Base-by-base conservation (phyloP, 2,797 vertebrate genomes). In the Podarcis siculus region DNA sequence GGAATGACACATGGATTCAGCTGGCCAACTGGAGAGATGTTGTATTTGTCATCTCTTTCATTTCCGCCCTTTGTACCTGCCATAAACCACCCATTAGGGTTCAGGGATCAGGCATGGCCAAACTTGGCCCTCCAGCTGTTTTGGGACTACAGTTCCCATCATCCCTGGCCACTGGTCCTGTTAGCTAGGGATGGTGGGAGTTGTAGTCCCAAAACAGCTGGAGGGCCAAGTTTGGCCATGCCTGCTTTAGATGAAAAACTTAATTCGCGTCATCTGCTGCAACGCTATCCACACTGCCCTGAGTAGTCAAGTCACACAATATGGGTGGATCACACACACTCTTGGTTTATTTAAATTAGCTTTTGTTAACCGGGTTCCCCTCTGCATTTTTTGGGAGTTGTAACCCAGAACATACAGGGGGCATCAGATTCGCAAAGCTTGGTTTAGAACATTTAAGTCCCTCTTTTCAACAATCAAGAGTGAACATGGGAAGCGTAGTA, bases 31-130 rank as follows among this genome's bases (percentile, higher is more conserved):
- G n/a, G n/a, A 55, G n/a, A 49, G 27, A 67, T 75, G n/a, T 71
- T 35, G 25, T 58, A 37, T 79, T 72, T 79, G 13, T 35, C 37
- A 39, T 69, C 37, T 67, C 27, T 72, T 58, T 35, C 25, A 67
- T 83, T 61, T 49, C 39, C 32, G 21, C 42, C 42, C 15, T 39
- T 78, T 49, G 1, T 27, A 69, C 21, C n/a, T 67, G 32, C 35
- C 80, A 21, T 67, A 83, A 88, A 88, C 25, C 64, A 79, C 17
- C 78, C 66, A 83, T 39, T 88, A 30, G 30, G 39, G 30, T 87
- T 58, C 39, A 81, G 58, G n/a, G n/a, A 15, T 39, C 49, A 49
- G 49, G 12, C 49, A 49, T 49, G 49, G 49, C 49, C 49, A 49
- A 49, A 49, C 49, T 49, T 49, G 10, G 45, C 45, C 45, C 45